These are phyloP conservation scores for Falco berigora DNA, from an alignment of 2,797 vertebrate genomes.

Conservation along the genomic window DNA sequence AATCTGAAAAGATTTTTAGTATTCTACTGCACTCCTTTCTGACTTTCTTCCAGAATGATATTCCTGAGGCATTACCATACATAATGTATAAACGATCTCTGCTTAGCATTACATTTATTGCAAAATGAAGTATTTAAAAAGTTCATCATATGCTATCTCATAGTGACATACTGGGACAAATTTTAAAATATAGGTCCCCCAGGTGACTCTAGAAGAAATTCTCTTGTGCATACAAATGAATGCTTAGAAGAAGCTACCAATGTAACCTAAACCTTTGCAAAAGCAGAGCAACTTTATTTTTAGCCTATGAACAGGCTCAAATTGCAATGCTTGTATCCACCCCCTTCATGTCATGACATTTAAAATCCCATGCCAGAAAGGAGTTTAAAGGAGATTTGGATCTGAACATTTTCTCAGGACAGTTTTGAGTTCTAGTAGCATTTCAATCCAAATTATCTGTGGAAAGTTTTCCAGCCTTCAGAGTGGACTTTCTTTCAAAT, in stretches of 20 bases:
- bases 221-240: neutral
- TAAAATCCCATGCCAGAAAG: neutral
- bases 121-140: conserved; percentile 5
- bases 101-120: conserved; percentile 25
- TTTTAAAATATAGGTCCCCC: neutral
- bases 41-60: conserved; percentile 1
- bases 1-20: neutral
- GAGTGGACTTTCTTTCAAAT: neutral
- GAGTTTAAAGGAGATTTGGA: neutral
- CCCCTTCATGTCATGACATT: neutral
- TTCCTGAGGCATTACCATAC: conserved; percentile 36
- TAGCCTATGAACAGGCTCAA: neutral
- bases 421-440: neutral
- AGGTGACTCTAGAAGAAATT: neutral
- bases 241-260: neutral
- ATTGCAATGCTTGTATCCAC: neutral
- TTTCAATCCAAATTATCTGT: neutral
- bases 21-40: conserved; percentile 2
- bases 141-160: conserved; percentile 15
- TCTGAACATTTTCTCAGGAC: neutral
- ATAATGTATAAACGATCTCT: conserved; percentile 37
- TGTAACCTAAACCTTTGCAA: neutral
- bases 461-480: neutral
- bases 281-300: neutral
- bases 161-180: neutral